Conservation (phyloP, 2,113 vertebrate species). For the Cacatua alba region DNA sequence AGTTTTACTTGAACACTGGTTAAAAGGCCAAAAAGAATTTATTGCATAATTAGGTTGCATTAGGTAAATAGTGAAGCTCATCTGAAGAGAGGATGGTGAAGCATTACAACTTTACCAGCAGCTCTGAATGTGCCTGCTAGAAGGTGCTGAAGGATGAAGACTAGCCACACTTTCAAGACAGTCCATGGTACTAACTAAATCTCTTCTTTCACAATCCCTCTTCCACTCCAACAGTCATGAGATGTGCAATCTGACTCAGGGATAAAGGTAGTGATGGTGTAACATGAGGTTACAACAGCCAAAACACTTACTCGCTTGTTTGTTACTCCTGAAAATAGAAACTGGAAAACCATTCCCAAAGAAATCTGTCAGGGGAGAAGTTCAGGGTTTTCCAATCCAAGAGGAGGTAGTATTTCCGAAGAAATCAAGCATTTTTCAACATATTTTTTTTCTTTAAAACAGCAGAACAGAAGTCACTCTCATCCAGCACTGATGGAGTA, state of each 20-base stretch:
- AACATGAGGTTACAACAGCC: neutral
- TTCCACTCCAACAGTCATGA: neutral
- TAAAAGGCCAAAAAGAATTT: neutral
- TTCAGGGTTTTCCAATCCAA: too few relatives aligned
- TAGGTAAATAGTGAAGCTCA: neutral
- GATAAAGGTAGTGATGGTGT: slow-evolving; percentile 15
- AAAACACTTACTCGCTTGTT: neutral
- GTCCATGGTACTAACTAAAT: neutral
- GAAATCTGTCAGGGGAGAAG: too few relatives aligned
- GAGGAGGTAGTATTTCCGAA: neutral
- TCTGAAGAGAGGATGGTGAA: neutral
- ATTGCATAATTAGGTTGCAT: neutral
- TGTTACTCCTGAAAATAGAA: slow-evolving; percentile 10
- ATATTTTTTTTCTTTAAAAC: neutral
- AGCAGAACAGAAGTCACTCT: neutral
- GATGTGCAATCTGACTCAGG: neutral
- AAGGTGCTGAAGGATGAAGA: neutral
- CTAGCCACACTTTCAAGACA: neutral
- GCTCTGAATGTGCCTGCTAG: neutral
- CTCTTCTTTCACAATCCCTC: neutral
- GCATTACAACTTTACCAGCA: neutral
- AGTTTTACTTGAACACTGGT: neutral
- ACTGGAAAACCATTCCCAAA: too few relatives aligned
- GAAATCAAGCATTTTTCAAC: neutral
- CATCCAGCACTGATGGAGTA: neutral